Base-by-base conservation (phyloP, 2,797 vertebrate genomes). In the Adrianichthys oophorus region DNA sequence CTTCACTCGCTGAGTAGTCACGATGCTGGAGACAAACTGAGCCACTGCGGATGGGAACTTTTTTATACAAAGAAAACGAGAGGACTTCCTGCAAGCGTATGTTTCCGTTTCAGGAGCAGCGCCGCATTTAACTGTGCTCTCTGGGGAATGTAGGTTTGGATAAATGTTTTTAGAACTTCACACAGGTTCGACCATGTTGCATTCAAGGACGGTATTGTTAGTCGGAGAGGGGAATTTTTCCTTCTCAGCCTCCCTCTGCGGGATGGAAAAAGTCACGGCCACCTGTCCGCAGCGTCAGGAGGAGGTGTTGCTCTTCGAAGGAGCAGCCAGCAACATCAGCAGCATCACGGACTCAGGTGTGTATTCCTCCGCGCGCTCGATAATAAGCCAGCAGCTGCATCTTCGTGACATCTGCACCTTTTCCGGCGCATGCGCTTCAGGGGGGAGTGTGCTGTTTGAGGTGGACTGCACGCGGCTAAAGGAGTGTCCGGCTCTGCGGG, bases 181-280 rank as follows among this genome's bases (percentile, higher is more conserved):
- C 1, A 6, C 41, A 7, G 21, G 4, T 2, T 21, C 49, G 61
- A 51, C 32, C 48, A 89, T 90, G 88, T 73, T 74, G 64, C 62
- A 50, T 67, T 62, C 68, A 21, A 79, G 78, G 52, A 82, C 90
- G 19, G 66, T 95, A 54, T 84, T 98, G 43, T 82, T 98, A 72
- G 92, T 98, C 21, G 97, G 96, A 51, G 97, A 98, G 67, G 96
- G 97, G n/a, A 98, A 98, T 80, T 98, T 98, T 79, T 98, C 97
- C 0, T 98, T 95, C 72, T 92, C 96, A 0, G 92, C 91, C 0
- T 79, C 89, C 5, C 59, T 95, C 10, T 87, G 92, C 50, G 83
- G 70, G 1, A 23, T 76, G 0, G 70, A 67, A 0, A 82, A 54
- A 4, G n/a, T 98, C 1, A 93, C 91, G 0, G 95, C 96, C 65